A percentile compares a stretch with the other conserved stretches of the same genome.
phyloP scores from a whole-genome alignment of 2,888 invertebrate genomes.

The Megastigmus dorsalis region DNA sequence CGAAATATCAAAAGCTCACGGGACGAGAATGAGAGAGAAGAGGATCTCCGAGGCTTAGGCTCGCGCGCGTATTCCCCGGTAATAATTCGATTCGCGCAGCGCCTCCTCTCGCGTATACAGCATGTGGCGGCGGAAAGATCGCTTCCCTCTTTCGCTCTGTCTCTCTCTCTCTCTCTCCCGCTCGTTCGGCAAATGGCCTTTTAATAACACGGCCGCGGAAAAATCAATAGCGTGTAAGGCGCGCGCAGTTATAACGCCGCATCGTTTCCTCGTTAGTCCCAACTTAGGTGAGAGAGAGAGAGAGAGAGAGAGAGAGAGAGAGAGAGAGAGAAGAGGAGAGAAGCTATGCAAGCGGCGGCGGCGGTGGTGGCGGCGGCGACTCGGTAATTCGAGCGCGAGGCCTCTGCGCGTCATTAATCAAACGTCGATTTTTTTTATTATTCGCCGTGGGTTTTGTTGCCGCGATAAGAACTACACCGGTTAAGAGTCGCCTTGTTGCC shows the following conservation, averaged over 20 bases:
- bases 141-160: no score
- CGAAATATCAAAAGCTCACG: constrained; percentile 22
- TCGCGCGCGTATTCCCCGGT: neutral
- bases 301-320: no score
- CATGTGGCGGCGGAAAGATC: no score
- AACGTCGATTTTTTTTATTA: constrained; percentile 40
- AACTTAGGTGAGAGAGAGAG: constrained; percentile 18
- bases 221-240: constrained; percentile 60
- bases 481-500: constrained; percentile 28
- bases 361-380: no score
- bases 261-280: constrained; percentile 50
- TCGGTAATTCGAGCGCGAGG: constrained; percentile 31
- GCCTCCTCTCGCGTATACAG: no score
- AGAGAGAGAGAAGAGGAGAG: no score
- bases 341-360: no score
- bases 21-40: neutral
- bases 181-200: constrained; percentile 60
- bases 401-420: constrained; percentile 49
- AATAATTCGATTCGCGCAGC: constrained; percentile 38
- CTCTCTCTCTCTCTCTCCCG: no score
- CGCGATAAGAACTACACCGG: constrained; percentile 51
- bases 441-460: constrained; percentile 43
- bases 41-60: no score
- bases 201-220: constrained; percentile 58
- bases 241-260: constrained; percentile 30